Conservation (phyloP, 2,797 vertebrate genomes). For the Galago senegalensis region DNA sequence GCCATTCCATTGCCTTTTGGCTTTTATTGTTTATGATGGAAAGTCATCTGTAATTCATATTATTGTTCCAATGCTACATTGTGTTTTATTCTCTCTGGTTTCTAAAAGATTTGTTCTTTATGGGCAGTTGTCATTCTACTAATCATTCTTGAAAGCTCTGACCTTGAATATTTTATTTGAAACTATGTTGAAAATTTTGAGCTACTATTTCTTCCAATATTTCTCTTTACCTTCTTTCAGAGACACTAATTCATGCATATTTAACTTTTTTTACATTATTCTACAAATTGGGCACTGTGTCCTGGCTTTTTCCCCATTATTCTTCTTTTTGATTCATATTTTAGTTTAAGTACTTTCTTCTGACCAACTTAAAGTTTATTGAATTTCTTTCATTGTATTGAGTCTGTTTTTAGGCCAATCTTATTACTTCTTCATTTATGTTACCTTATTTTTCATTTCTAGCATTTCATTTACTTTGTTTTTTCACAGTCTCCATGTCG, state of each 20-base stretch:
- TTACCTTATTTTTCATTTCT: slow-evolving; percentile 3
- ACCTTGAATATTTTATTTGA: background rate
- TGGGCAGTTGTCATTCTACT: background rate
- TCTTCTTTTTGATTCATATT: background rate
- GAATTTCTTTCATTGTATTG: background rate
- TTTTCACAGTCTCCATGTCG: background rate
- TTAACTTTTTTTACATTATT: background rate
- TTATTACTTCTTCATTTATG: background rate
- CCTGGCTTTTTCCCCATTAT: background rate
- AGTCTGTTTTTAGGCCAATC: background rate
- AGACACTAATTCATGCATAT: background rate
- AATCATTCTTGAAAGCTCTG: background rate
- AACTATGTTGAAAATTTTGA: background rate
- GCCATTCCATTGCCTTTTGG: background rate
- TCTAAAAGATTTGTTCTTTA: background rate
- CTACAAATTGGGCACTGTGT: background rate
- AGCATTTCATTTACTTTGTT: background rate
- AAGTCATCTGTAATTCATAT: background rate
- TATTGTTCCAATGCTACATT: background rate
- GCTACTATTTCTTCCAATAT: slow-evolving; percentile 18
- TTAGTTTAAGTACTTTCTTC: background rate
- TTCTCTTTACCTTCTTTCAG: background rate
- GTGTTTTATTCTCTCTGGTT: background rate
- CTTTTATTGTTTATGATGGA: background rate
- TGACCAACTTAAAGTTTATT: background rate